Percentiles rank a stretch among this genome's conserved stretches.
Evolutionary conservation across 2,113 vertebrate genomes (phyloP).

Genomic region (Connochaetes taurinus): DNA sequence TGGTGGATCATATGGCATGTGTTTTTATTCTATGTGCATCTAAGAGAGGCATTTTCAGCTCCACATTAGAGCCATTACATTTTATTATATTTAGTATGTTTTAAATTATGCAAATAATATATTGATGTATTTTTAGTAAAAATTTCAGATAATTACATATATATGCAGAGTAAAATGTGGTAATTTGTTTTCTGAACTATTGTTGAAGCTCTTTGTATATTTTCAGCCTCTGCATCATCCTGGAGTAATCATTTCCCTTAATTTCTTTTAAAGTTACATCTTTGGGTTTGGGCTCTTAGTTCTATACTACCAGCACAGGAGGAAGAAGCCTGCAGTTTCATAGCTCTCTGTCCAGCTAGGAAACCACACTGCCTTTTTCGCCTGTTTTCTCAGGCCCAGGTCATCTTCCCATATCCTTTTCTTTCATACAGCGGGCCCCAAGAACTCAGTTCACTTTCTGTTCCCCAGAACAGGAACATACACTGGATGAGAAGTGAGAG

Average conservation of each 20-base stretch:
- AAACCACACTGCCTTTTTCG: slow-evolving; percentile 15
- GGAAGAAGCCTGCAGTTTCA: slow-evolving; percentile 1
- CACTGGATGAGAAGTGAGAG: not conserved
- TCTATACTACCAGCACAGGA: not conserved
- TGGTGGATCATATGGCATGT: not conserved
- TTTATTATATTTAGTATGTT: not conserved
- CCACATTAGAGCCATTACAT: not conserved
- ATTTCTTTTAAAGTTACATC: not conserved
- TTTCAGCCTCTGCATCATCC: not conserved
- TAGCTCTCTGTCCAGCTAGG: not conserved
- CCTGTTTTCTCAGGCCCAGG: not conserved
- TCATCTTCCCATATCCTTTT: not conserved
- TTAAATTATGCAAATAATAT: not conserved
- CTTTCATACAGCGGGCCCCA: not conserved
- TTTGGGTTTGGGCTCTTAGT: slow-evolving; percentile 2
- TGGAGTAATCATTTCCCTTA: not conserved
- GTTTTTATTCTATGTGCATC: not conserved
- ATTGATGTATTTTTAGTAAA: not conserved
- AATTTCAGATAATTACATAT: not conserved
- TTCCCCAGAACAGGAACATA: not conserved
- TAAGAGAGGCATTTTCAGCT: not conserved
- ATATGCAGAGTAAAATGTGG: not conserved
- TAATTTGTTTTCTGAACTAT: slow-evolving; percentile 29
- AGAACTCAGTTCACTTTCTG: not conserved
- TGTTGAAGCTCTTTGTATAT: not conserved